Conservation (phyloP, 1,140 invertebrate species). For the Protaetia brevitarsis region DNA sequence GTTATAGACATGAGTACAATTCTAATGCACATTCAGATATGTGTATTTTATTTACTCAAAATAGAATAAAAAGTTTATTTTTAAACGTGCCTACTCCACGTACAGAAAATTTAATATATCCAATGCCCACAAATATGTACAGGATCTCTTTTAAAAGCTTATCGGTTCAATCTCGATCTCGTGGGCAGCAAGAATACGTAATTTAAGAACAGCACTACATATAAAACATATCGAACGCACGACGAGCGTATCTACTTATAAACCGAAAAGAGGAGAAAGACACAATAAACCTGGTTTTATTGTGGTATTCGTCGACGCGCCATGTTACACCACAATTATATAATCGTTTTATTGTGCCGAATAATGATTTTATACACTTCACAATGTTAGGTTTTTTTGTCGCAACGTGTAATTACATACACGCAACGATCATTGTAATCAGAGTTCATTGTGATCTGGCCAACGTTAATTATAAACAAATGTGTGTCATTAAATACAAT, state of each 20-base stretch:
- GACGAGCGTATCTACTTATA: background rate
- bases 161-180: background rate
- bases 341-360: background rate
- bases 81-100: background rate
- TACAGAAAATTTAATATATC: background rate
- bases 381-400: background rate
- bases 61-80: too few relatives aligned
- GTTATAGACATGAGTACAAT: too few relatives aligned
- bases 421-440: background rate
- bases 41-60: too few relatives aligned
- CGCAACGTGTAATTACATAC: background rate
- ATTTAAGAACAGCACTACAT: background rate
- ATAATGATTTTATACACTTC: constrained; percentile 8
- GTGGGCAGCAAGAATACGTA: constrained; percentile 1
- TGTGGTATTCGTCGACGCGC: background rate
- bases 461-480: background rate
- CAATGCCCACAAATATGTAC: background rate
- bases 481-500: background rate
- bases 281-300: background rate
- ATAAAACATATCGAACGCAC: background rate
- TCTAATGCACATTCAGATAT: too few relatives aligned
- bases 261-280: background rate
- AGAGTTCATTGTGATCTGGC: background rate
- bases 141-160: background rate
- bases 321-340: background rate